A percentile compares a stretch with the other conserved stretches of the same genome.
Evolutionary conservation across 2,888 invertebrate genomes (phyloP).

Genomic region (Dynastes maya): DNA sequence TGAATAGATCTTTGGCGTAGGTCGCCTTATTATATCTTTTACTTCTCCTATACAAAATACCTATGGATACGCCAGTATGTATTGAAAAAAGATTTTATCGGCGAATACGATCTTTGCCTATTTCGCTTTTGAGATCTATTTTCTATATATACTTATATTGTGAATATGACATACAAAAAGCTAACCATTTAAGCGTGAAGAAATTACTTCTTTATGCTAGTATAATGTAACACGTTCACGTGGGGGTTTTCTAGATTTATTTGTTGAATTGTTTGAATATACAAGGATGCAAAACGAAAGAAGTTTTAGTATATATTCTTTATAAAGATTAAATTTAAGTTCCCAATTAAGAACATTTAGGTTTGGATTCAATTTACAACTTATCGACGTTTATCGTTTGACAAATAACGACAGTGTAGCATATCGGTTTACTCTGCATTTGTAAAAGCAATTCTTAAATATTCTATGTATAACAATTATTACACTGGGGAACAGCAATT

Average conservation of each 20-base stretch:
- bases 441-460: no score
- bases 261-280: neutral
- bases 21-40: neutral
- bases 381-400: no score
- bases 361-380: no score
- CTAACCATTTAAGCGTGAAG: conserved; percentile 70
- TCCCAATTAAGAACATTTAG: no score
- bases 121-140: conserved; percentile 11
- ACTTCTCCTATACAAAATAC: neutral
- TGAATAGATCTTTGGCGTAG: conserved; percentile 4
- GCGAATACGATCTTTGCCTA: conserved; percentile 11
- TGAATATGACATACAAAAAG: neutral
- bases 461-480: no score
- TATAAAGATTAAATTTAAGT: no score
- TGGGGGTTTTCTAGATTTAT: conserved; percentile 10
- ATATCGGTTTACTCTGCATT: no score
- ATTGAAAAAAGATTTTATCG: neutral
- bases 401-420: no score
- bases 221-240: conserved; percentile 69
- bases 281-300: neutral
- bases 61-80: no score
- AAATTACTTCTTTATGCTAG: conserved; percentile 71
- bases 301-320: no score
- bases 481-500: no score
- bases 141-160: neutral